These are phyloP conservation scores for Tetramorium parvispinum DNA, from an alignment of 1,140 invertebrate genomes.

Conservation along the genomic window DNA sequence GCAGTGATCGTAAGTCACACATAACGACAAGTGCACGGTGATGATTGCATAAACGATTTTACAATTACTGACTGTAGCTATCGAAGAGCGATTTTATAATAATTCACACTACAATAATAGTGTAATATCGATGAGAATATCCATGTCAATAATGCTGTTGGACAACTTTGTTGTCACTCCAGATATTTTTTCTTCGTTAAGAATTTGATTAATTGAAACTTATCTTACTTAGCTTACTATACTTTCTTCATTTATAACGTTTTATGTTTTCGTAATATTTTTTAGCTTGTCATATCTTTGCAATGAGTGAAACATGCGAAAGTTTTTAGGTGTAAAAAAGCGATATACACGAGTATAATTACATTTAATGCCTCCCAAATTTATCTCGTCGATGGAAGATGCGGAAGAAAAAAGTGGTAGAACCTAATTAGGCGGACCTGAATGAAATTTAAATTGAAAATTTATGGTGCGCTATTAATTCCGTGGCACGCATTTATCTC, in stretches of 20 bases:
- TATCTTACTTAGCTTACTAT: neutral
- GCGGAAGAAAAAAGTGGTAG: neutral
- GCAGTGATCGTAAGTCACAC: neutral
- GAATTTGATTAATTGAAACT: constrained; percentile 10
- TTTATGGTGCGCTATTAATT: constrained; percentile 55
- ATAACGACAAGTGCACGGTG: constrained; percentile 15
- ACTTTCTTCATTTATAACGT: constrained; percentile 1
- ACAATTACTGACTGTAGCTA: neutral
- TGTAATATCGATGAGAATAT: neutral
- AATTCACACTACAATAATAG: neutral
- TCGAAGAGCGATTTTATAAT: constrained; percentile 19
- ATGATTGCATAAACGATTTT: constrained; percentile 23
- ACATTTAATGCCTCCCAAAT: neutral
- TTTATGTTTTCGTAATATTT: neutral
- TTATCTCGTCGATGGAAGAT: neutral
- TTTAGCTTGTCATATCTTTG: neutral
- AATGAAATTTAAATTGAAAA: constrained; percentile 21
- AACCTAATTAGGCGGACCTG: constrained; percentile 18
- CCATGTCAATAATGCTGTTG: neutral
- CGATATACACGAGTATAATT: neutral
- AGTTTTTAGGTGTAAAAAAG: neutral
- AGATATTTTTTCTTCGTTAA: constrained; percentile 30
- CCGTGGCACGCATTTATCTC: constrained; percentile 6
- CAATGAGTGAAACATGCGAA: neutral
- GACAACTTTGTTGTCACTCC: neutral